A percentile compares a stretch with the other conserved stretches of the same genome.
phyloP scores from a whole-genome alignment of 2,888 invertebrate species.

The Scaptomyza caliginosa region DNA sequence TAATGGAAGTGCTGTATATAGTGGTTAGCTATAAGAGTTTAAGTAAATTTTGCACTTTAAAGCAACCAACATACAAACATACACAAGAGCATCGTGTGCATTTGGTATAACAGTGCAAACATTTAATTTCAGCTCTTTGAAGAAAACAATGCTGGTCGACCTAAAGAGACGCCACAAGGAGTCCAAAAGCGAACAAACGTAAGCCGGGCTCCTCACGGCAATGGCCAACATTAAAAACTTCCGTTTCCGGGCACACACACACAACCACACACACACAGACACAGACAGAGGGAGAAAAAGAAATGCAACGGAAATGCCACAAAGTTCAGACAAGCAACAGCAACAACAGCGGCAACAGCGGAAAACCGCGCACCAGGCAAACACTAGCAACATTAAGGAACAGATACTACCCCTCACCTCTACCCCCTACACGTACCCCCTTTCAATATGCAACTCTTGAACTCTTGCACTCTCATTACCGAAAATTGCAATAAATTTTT shows the following conservation, averaged over 20 bases:
- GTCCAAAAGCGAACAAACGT: constrained; percentile 29
- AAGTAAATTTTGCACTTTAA: constrained; percentile 34
- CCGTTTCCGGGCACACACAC: constrained; percentile 64
- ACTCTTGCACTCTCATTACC: constrained; percentile 71
- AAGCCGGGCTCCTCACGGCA: constrained; percentile 41
- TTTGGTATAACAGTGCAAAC: constrained; percentile 44
- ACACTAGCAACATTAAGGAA: constrained; percentile 73
- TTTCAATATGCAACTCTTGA: constrained; percentile 4
- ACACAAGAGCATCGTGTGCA: background rate
- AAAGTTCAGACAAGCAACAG: constrained; percentile 71
- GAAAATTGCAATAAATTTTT: constrained; percentile 78
- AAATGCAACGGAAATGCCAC: constrained; percentile 78
- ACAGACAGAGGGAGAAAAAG: constrained; percentile 44
- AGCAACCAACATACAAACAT: constrained; percentile 12
- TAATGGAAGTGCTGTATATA: background rate
- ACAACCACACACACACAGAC: constrained; percentile 21
- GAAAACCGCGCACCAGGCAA: constrained; percentile 60
- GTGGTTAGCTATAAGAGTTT: constrained; percentile 11
- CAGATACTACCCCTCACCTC: constrained; percentile 19
- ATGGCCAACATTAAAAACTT: constrained; percentile 77
- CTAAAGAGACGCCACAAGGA: constrained; percentile 15
- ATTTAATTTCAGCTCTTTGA: constrained; percentile 61
- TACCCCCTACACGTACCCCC: background rate
- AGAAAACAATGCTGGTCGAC: constrained; percentile 55
- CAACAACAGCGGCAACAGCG: too few species aligned